Evolutionary conservation across 2,113 vertebrate species (phyloP).

Genomic region (Aplodontia rufa): DNA sequence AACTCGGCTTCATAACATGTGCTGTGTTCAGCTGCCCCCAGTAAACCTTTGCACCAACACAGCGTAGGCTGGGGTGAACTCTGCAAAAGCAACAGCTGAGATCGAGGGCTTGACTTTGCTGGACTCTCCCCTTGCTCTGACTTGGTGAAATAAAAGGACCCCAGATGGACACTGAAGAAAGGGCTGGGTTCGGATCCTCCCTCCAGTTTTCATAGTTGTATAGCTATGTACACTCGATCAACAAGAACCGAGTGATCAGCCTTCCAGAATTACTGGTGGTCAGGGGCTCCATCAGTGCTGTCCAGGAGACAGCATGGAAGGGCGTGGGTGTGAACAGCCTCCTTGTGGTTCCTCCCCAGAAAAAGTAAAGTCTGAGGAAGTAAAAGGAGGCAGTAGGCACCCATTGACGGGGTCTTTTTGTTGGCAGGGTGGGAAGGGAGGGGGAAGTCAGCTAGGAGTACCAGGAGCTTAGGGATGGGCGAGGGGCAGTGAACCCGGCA

Average conservation of each 20-base stretch:
- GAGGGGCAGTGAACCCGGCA: not conserved
- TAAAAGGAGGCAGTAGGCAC: not conserved
- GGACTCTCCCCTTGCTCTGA: not conserved
- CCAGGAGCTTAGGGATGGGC: not conserved
- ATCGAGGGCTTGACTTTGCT: not conserved
- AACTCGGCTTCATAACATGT: conserved; percentile 76
- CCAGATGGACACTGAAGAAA: not conserved
- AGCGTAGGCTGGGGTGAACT: not conserved
- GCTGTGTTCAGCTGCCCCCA: conserved; percentile 58
- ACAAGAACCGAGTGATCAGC: not conserved
- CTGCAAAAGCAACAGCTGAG: conserved; percentile 61
- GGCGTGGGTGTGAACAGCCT: fast-evolving
- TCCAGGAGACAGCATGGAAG: not conserved
- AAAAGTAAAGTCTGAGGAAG: not conserved
- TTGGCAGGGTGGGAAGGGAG: not conserved
- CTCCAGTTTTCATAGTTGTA: not conserved
- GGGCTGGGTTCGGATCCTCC: not conserved
- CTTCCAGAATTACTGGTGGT: not conserved
- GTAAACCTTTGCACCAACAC: conserved; percentile 72
- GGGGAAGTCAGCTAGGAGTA: not conserved
- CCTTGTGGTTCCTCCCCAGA: not conserved
- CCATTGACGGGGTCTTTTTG: too few species aligned
- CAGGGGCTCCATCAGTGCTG: fast-evolving
- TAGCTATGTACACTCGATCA: not conserved
- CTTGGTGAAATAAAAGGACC: not conserved